phyloP scores from a whole-genome alignment of 2,888 invertebrate genomes.

The Eupithecia exiguata region DNA sequence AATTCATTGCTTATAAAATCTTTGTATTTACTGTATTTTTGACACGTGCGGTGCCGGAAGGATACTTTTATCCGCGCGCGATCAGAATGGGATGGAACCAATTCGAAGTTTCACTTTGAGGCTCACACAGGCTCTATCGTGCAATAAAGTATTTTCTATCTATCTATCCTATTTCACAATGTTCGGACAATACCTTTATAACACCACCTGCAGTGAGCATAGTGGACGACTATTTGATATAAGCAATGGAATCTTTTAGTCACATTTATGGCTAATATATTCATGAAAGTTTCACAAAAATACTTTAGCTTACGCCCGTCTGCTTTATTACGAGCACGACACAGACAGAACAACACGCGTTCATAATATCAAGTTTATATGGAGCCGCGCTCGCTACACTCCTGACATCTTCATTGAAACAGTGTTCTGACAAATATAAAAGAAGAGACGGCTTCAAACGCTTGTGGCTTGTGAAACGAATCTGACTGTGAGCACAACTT shows the following conservation, averaged over 20 bases:
- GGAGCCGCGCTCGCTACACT: constrained; percentile 52
- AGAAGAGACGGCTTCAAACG: constrained; percentile 11
- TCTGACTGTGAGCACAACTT: not conserved
- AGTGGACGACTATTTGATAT: constrained; percentile 50
- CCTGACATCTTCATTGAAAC: constrained; percentile 50
- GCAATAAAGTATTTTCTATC: too few species aligned
- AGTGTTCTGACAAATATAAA: constrained; percentile 31
- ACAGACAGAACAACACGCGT: constrained; percentile 61
- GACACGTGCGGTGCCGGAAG: not conserved
- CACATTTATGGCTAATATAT: constrained; percentile 84
- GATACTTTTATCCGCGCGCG: not conserved
- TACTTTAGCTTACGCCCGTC: constrained; percentile 71
- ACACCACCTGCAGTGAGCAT: constrained; percentile 19
- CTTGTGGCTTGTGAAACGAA: not conserved
- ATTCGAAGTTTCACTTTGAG: not conserved
- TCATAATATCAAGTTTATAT: constrained; percentile 55
- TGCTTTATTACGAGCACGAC: constrained; percentile 67
- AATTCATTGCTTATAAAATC: not conserved
- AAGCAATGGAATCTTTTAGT: constrained; percentile 79
- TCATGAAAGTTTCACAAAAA: constrained; percentile 82
- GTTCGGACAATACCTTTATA: not conserved
- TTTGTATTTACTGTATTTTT: not conserved
- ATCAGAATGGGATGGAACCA: not conserved
- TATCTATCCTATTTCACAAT: not conserved
- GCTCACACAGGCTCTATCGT: not conserved